Percentiles rank a stretch among this genome's conserved stretches.
Evolutionary conservation across 1,140 invertebrate genomes (phyloP).

Genomic region (Lanistes nyassanus): DNA sequence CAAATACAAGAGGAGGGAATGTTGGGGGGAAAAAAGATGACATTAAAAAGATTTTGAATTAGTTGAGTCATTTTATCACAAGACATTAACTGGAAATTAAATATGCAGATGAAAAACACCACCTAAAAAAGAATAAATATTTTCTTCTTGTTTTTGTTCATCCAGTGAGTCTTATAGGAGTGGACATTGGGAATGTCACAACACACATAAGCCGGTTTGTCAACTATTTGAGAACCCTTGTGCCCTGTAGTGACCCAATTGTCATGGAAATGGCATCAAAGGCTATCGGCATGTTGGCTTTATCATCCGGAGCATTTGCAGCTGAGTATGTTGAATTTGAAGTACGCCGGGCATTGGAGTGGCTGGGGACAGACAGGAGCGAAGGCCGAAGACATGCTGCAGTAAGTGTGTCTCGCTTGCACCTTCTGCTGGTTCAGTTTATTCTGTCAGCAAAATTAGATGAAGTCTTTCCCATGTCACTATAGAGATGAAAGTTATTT

Average conservation of each 20-base stretch:
- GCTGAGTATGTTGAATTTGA: constrained; percentile 97
- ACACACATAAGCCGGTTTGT: constrained; percentile 91
- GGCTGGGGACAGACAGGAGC: constrained; percentile 84
- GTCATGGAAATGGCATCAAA: constrained; percentile 97
- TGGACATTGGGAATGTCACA: constrained; percentile 91
- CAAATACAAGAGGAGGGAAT: neutral
- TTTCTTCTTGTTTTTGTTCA: constrained; percentile 1
- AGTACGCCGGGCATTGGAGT: constrained; percentile 93
- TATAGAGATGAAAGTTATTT: too few species aligned
- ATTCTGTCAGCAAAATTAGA: too few species aligned
- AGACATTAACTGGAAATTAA: neutral
- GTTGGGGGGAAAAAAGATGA: too few species aligned
- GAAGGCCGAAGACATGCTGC: constrained; percentile 91
- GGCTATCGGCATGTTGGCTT: constrained; percentile 89
- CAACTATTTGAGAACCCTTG: constrained; percentile 89
- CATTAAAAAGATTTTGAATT: too few species aligned
- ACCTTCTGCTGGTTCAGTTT: too few species aligned
- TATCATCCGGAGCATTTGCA: constrained; percentile 91
- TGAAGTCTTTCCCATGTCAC: too few species aligned
- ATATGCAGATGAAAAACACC: neutral
- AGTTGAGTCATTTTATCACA: neutral
- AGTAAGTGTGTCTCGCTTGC: constrained; percentile 67
- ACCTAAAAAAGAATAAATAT: neutral
- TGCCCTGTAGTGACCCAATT: constrained; percentile 88
- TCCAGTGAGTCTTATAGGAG: constrained; percentile 87